phyloP scores from a whole-genome alignment of 2,113 vertebrate species.

The Actenoides lindsayi region DNA sequence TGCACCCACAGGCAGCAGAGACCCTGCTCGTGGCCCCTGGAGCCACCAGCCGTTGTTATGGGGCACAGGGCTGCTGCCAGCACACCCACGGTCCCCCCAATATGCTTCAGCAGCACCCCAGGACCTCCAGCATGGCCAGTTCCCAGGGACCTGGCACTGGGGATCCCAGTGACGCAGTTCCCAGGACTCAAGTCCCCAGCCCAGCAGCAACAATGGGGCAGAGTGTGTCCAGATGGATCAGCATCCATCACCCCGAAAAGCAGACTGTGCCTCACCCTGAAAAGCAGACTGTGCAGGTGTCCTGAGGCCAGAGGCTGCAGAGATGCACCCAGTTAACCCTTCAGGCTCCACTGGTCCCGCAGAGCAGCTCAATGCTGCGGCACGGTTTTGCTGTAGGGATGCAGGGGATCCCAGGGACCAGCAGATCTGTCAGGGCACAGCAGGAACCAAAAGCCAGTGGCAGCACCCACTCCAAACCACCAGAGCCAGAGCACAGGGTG shows the following conservation, averaged over 20 bases:
- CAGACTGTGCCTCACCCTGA: fast-evolving
- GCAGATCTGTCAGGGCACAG: fast-evolving
- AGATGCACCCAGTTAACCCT: not conserved
- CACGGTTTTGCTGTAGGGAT: not conserved
- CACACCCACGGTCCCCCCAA: fast-evolving
- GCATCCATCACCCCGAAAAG: fast-evolving
- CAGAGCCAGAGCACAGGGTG: not conserved
- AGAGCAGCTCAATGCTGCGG: fast-evolving
- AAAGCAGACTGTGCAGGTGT: fast-evolving
- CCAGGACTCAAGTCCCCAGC: not conserved
- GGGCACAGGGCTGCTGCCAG: not conserved
- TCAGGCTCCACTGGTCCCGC: fast-evolving
- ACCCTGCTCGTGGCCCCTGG: fast-evolving
- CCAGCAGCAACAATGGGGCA: not conserved
- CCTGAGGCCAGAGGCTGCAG: not conserved
- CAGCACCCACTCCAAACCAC: not conserved
- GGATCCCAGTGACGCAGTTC: not conserved
- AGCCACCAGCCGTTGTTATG: fast-evolving
- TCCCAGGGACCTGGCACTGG: fast-evolving
- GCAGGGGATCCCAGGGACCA: not conserved
- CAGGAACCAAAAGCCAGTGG: fast-evolving
- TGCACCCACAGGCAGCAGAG: not conserved
- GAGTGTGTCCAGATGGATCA: fast-evolving
- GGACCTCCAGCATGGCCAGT: fast-evolving
- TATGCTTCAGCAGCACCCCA: not conserved